Conservation (phyloP, 1,140 invertebrate species). For the Helicoverpa zea region DNA sequence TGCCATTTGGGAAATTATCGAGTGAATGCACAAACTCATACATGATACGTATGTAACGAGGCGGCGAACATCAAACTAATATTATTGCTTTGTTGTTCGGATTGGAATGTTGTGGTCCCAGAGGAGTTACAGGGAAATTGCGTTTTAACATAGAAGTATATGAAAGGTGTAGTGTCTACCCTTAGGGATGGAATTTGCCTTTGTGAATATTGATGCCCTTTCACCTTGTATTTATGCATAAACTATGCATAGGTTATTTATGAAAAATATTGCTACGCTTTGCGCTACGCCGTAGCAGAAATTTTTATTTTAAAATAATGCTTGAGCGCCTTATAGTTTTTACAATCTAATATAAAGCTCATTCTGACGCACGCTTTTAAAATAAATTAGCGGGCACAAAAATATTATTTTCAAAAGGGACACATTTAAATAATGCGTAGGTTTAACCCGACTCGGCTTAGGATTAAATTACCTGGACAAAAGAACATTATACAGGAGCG, state of each 20-base stretch:
- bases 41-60: background rate
- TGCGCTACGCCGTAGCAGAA: too few relatives aligned
- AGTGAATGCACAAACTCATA: too few relatives aligned
- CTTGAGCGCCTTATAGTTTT: too few relatives aligned
- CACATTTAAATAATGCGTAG: constrained; percentile 21
- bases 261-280: too few relatives aligned
- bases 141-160: background rate
- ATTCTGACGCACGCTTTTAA: background rate
- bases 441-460: background rate
- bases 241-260: too few relatives aligned
- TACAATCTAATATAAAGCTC: too few relatives aligned
- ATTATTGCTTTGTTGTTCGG: constrained; percentile 9
- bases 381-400: background rate
- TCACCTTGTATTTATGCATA: too few relatives aligned
- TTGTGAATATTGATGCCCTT: too few relatives aligned
- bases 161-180: too few relatives aligned
- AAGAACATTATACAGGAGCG: constrained; percentile 21
- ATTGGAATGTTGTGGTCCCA: background rate
- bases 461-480: constrained; percentile 39
- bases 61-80: constrained; percentile 1
- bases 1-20: background rate
- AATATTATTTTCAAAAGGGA: constrained; percentile 16
- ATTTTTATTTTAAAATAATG: too few relatives aligned
- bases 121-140: background rate
- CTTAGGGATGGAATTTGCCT: too few relatives aligned